phyloP scores from a whole-genome alignment of 2,113 vertebrate genomes.

The Scomber japonicus region DNA sequence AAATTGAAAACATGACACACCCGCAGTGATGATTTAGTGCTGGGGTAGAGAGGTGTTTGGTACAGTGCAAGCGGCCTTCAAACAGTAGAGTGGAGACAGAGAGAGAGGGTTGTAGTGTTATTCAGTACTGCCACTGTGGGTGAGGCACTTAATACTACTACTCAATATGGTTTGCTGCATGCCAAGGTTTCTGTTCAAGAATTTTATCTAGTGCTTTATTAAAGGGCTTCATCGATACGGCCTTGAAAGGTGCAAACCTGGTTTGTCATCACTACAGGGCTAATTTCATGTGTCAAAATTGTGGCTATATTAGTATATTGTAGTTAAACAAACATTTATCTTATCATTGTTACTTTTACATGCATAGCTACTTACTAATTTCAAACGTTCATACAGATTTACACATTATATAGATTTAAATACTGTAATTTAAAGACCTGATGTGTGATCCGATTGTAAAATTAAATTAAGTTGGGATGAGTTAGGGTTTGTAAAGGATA shows the following conservation, averaged over 20 bases:
- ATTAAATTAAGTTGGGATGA: not conserved
- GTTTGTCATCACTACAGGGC: not conserved
- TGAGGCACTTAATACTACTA: slow-evolving; percentile 54
- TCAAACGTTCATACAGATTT: too few species aligned
- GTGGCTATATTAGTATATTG: not conserved
- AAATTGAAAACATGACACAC: slow-evolving; percentile 80
- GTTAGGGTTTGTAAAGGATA: not conserved
- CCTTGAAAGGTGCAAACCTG: slow-evolving; percentile 36
- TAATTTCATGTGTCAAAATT: not conserved
- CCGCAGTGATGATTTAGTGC: slow-evolving; percentile 70
- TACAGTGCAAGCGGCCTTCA: slow-evolving; percentile 65
- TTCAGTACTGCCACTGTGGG: slow-evolving; percentile 46
- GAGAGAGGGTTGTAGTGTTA: slow-evolving; percentile 37
- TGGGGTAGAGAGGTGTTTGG: slow-evolving; percentile 49
- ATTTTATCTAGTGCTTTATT: slow-evolving; percentile 45
- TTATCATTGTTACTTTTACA: not conserved
- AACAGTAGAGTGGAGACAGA: slow-evolving; percentile 53
- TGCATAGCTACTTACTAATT: not conserved
- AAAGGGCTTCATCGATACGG: slow-evolving; percentile 31
- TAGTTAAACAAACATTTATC: slow-evolving; percentile 10
- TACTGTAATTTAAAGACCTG: not conserved
- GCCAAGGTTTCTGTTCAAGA: slow-evolving; percentile 50
- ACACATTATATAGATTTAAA: not conserved
- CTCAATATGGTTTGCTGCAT: slow-evolving; percentile 24
- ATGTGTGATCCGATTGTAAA: not conserved